Base-by-base conservation (phyloP, 1,140 invertebrate species). In the Lepidurus packardi region DNA sequence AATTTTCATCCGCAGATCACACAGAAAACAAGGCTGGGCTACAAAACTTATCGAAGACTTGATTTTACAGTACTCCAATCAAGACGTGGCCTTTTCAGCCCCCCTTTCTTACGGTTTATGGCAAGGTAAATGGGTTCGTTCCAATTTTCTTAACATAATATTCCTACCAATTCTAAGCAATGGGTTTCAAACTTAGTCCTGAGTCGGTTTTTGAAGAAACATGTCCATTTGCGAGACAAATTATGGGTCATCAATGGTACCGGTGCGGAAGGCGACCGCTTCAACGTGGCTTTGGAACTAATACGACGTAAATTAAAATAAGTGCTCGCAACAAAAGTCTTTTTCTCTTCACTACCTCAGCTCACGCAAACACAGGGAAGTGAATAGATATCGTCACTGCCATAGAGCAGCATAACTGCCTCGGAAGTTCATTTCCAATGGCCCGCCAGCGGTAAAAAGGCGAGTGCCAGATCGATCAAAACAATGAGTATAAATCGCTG, bases 401-500 rank as follows among this genome's bases (percentile, higher is more conserved):
- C 90, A 92, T 65, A 93, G 83, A 77, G 89, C 91, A 81, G 90
- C 90, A 84, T 92, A 93, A 86, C 95, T 95, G 76, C 96, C 96
- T 82, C 93, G 92, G 13, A 97, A 85, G 80, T 92, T 94, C 45
- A 94, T 92, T 5, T 94, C 93, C 73, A 98, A 86, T 6, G 96
- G 96, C 0, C 96, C 96, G 34, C 96, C 96, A 65, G 95, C 96
- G 0, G 95, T 92, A 87, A 98, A 98, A 7, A 98, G 86, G 79
- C 94, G 86, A 8, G 94, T 97, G 34, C 95, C 94, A 75, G 91
- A 94, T 80, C 90, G 89, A 86, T 98, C 96, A 84, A 97, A 98
- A 84, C 94, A 96, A 84, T 98, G 96, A 1, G 96, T 97, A 84
- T 98, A 98, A 82, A 98, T 95, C 16, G 96, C 95, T 73, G 95